These are phyloP conservation scores for Chlorops oryzae DNA, from an alignment of 1,140 invertebrate species.

Conservation along the genomic window DNA sequence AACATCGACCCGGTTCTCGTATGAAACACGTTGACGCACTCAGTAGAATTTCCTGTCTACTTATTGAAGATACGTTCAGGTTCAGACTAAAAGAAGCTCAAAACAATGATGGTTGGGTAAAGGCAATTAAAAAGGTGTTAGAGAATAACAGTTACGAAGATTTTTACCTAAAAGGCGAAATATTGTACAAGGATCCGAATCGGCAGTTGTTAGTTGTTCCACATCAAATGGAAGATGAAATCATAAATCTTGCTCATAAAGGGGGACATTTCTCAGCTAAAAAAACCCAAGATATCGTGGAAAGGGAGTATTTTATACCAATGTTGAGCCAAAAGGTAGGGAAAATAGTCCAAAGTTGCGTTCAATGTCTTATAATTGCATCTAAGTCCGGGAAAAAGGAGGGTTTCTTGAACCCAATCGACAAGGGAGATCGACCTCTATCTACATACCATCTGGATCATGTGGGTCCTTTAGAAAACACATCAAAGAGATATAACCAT, in stretches of 20 bases:
- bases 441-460: too few species aligned
- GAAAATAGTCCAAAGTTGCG: too few species aligned
- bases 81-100: neutral
- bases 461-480: too few species aligned
- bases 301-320: neutral
- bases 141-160: neutral
- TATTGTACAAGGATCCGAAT: neutral
- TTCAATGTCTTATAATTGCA: too few species aligned
- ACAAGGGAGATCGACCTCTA: too few species aligned
- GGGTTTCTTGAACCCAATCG: too few species aligned
- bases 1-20: neutral
- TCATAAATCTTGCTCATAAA: neutral
- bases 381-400: too few species aligned
- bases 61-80: neutral
- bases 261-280: neutral
- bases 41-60: constrained; percentile 1
- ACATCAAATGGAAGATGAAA: neutral
- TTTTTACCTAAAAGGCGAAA: neutral
- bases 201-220: constrained; percentile 4
- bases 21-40: constrained; percentile 11
- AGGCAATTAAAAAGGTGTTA: neutral
- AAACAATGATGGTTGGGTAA: neutral
- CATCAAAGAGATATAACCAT: too few species aligned
- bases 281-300: neutral
- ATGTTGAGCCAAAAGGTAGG: too few species aligned